Evolutionary conservation across 2,797 vertebrate genomes (phyloP), one percentile per base, ranked within the genome.

Genomic region (Nyctibius grandis): DNA sequence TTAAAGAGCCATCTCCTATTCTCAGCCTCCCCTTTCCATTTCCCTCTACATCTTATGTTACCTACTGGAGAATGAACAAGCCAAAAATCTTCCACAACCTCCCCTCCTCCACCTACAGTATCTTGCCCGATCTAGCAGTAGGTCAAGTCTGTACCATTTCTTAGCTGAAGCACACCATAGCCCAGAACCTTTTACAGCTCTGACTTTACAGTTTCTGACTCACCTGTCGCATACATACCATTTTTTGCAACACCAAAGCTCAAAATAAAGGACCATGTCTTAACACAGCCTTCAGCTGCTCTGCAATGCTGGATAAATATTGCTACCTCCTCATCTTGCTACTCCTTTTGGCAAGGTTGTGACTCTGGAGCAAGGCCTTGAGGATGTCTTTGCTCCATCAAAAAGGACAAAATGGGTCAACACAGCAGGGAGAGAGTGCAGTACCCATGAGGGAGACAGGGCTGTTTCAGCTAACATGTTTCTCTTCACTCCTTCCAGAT

Each of bases 1-100:
- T 95, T 89, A 92, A 89, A 92, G 59, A 87, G 33, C 50, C 79
- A 75, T 36, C 60, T 54, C 77, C 51, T 85, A 6, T 91, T 93
- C 88, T 86, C 85, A 88, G 57, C 50, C 51, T 38, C 77, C 44
- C 34, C 29, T 91, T 91, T 85, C 85, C 22, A 10, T 74, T 95
- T 96, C 81, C 85, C 94, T 33, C 77, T 63, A 50, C 10, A 21
- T 53, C 23, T 69, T 38, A 40, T 18, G 12, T 67, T 63, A 53
- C 83, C 57, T 78, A 57, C 51, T 60, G 63, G 48, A 95, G 50
- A 92, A 89, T 10, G 31, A 63, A 63, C 3, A 74, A 88, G 53
- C 7, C 18, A 74, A 78, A 90, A 86, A 45, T 34, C 48, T 42
- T 90, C 33, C 40, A 89, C 11, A 15, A 28, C 22, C 33, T 81